These are phyloP conservation scores for Xenus cinereus DNA, from an alignment of 2,113 vertebrate genomes.

Conservation along the genomic window DNA sequence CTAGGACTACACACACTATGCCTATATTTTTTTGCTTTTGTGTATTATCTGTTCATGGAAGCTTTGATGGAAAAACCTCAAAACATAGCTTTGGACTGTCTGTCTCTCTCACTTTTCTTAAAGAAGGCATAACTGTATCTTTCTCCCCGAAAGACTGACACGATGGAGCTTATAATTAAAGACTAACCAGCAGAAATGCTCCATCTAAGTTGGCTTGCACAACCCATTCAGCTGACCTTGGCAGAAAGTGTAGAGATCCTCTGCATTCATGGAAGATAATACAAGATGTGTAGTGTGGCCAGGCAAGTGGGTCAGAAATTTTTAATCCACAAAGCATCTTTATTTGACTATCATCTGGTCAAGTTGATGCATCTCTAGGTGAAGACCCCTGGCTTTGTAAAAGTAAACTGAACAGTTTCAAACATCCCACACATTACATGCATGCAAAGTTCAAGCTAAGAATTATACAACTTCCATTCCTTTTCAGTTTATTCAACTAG, in stretches of 20 bases:
- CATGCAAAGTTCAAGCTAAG: not conserved
- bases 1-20: not conserved
- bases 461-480: not conserved
- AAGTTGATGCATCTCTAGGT: not conserved
- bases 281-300: not conserved
- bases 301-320: not conserved
- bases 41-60: not conserved
- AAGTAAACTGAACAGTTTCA: not conserved
- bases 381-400: not conserved
- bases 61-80: rapidly evolving
- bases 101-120: not conserved
- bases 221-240: not conserved
- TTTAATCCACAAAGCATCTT: not conserved
- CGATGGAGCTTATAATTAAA: not conserved
- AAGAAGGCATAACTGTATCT: not conserved
- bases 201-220: not conserved
- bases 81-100: not conserved
- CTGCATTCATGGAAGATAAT: not conserved
- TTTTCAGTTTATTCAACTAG: not conserved
- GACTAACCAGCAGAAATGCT: not conserved
- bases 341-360: not conserved
- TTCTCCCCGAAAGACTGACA: not conserved
- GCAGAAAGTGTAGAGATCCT: not conserved
- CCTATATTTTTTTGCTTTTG: not conserved
- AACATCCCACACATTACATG: not conserved